A percentile compares a stretch with the other conserved stretches of the same genome.
phyloP scores from a whole-genome alignment of 2,797 vertebrate genomes.

The Telmatherina bonti region DNA sequence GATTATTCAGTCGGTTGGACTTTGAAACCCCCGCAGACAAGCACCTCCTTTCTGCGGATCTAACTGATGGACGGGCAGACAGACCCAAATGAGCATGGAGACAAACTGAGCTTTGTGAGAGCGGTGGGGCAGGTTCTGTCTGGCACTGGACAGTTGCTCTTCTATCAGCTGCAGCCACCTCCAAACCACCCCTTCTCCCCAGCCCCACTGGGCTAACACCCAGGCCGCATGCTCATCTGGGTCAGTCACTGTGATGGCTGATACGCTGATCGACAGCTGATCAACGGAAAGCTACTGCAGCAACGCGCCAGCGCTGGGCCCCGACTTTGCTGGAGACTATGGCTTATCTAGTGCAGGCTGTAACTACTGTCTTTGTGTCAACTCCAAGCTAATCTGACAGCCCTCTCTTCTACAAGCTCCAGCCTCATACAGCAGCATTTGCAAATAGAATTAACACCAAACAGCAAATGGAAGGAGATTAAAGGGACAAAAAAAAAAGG shows the following conservation, averaged over 20 bases:
- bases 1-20: conserved; percentile 68
- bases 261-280: conserved; percentile 47
- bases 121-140: conserved; percentile 54
- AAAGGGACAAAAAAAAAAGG: conserved; percentile 37
- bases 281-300: conserved; percentile 38
- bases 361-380: conserved; percentile 48
- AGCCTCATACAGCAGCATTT: conserved; percentile 50
- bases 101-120: conserved; percentile 82
- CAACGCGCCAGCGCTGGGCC: conserved; percentile 12
- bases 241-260: conserved; percentile 55
- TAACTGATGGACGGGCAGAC: conserved; percentile 46
- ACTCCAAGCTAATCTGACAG: conserved; percentile 63
- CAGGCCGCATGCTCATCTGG: conserved; percentile 46
- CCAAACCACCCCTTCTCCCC: conserved; percentile 15
- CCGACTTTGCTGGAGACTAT: conserved; percentile 9
- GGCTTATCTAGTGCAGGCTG: conserved; percentile 40
- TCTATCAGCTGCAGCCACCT: conserved; percentile 56
- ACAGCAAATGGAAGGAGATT: conserved; percentile 59
- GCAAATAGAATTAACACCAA: conserved; percentile 66
- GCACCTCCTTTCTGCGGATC: conserved; percentile 71
- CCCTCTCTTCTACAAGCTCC: conserved; percentile 28
- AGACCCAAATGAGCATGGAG: conserved; percentile 40
- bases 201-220: conserved; percentile 40
- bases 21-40: conserved; percentile 71
- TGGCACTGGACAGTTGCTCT: conserved; percentile 78